phyloP scores from a whole-genome alignment of 2,797 vertebrate genomes.

The Acrossocheilus wenchowensis region DNA sequence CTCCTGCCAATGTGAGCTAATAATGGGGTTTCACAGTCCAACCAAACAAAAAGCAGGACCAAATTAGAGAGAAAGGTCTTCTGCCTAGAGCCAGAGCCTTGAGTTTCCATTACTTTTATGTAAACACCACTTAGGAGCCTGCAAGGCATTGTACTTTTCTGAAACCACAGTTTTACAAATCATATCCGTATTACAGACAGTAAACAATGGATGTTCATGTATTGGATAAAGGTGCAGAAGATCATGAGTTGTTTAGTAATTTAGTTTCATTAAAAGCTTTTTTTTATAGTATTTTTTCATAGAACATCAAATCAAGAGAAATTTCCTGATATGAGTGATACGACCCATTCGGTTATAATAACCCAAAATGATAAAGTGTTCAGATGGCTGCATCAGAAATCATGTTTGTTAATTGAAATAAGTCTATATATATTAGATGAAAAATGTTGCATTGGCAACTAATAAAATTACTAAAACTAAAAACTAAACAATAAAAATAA shows the following conservation, averaged over 20 bases:
- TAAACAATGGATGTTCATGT: neutral
- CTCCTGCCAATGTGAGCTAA: constrained; percentile 66
- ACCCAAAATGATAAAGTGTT: neutral
- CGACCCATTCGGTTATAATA: neutral
- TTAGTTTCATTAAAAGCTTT: neutral
- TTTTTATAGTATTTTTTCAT: neutral
- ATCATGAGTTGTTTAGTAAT: neutral
- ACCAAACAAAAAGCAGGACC: constrained; percentile 42
- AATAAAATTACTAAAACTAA: too few relatives aligned
- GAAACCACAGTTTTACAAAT: constrained; percentile 13
- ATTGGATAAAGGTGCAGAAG: neutral
- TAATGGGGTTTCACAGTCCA: constrained; percentile 49
- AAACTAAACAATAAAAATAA: too few relatives aligned
- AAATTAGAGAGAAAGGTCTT: constrained; percentile 55
- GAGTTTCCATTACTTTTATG: constrained; percentile 77
- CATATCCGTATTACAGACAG: constrained; percentile 12
- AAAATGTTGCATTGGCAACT: neutral
- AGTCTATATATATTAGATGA: neutral
- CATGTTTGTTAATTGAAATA: neutral
- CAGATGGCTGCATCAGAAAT: neutral
- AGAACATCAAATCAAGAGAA: neutral
- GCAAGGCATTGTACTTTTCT: constrained; percentile 40
- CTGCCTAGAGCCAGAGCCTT: constrained; percentile 55
- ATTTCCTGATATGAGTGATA: neutral
- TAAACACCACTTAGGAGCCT: constrained; percentile 64